Percentiles rank a stretch among this genome's conserved stretches.
These are phyloP conservation scores for Dendrolimus houi DNA, from an alignment of 2,888 invertebrate genomes.

Conservation along the genomic window DNA sequence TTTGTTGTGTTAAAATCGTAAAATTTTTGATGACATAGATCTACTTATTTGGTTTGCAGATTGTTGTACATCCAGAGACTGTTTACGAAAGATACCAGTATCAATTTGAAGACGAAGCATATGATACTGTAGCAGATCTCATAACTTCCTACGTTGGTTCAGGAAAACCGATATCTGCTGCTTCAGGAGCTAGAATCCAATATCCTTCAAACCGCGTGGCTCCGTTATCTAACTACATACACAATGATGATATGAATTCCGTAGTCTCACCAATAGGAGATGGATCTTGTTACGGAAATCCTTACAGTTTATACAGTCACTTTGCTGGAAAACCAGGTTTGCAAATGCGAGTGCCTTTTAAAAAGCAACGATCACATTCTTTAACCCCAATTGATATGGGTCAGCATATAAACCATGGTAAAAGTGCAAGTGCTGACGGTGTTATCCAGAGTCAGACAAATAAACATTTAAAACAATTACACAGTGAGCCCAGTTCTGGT, in stretches of 20 bases:
- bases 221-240: constrained; percentile 83
- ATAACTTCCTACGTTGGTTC: constrained; percentile 96
- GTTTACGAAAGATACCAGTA: constrained; percentile 95
- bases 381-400: constrained; percentile 79
- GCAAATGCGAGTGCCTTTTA: constrained; percentile 54
- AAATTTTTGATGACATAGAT: not conserved
- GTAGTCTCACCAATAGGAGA: constrained; percentile 51
- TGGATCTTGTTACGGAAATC: constrained; percentile 49
- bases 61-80: constrained; percentile 90
- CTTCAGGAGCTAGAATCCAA: constrained; percentile 91
- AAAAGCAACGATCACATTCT: constrained; percentile 85
- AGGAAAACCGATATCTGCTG: constrained; percentile 90
- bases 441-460: constrained; percentile 74
- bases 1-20: not conserved
- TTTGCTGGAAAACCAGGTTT: constrained; percentile 61
- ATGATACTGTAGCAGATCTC: constrained; percentile 94
- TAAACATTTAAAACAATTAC: constrained; percentile 56
- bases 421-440: constrained; percentile 83
- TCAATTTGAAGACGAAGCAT: constrained; percentile 95
- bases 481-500: constrained; percentile 68
- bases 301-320: constrained; percentile 65
- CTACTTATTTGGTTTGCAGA: constrained; percentile 59
- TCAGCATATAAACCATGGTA: constrained; percentile 68
- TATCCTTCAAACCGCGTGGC: constrained; percentile 89
- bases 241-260: constrained; percentile 48